Evolutionary conservation across 2,888 invertebrate genomes (phyloP), one percentile per base, ranked within the genome.

Genomic region (Tortricodes alternella): DNA sequence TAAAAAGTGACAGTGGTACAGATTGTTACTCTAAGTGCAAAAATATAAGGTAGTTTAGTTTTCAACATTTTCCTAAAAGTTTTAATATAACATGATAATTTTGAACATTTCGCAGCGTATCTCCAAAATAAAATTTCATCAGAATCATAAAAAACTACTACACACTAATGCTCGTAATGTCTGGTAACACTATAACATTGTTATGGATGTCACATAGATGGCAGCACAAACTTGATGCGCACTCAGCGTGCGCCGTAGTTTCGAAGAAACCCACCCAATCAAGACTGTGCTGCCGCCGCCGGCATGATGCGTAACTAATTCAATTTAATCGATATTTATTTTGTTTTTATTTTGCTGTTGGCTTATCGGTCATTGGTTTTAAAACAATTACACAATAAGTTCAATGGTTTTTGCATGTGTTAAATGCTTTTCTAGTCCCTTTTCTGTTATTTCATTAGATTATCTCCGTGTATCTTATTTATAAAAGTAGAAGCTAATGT

Each of bases 201-300:
- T 9, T 16, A 37, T 29, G 27, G 41, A 32, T 21, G 8, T 34
- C 16, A 34, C 49, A 59, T 52, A 62, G 66, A 41, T 63, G 67
- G 65, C 66, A 62, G 57, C 57, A 65, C 62, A 29, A 46, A 46
- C 53, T 56, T 51, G 58, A 51, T 65, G 66, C 62, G 62, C 60
- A 60, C 55, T 52, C 53, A 48, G 37, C 43, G 32, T 58, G 60
- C 60, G 58, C 58, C 44, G 53, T 48, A 23, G 37, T 35, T 43
- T 49, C 32, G 39, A 53, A 35, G 27, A 39, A n/a, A n/a, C n/a
- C n/a, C 23, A 18, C 38, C 39, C 34, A 19, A 43, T 43, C 35
- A 55, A 24, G 27, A 58, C 23, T 15, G 61, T 59, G 61, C 61
- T 61, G 61, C 61, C 27, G 39, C 16, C 23, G 29, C 23, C 59